Base-by-base conservation (phyloP, 2,888 invertebrate genomes). In the Dexiosoma caninum region DNA sequence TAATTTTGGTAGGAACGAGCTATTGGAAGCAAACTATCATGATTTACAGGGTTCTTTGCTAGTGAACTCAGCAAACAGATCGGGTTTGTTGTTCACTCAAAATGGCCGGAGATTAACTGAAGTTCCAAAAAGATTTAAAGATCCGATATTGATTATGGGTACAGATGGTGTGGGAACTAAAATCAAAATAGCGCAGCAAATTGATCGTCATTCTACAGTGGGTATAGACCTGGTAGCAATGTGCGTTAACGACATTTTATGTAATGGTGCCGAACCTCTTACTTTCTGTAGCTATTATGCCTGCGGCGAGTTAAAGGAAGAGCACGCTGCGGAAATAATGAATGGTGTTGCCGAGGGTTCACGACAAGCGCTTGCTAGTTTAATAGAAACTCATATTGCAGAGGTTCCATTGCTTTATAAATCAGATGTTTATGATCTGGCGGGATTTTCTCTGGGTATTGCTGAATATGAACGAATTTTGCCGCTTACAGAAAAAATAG, bases 81-180 rank as follows among this genome's bases (percentile, higher is more conserved):
- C 87, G 51, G 87, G 83, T 72, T 85, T 70, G 51, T 83, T 86
- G 83, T 83, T 55, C 78, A 87, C 83, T 66, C 85, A 55, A 32
- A 78, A 75, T 80, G 89, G 81, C 82, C 91, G 51, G 84, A 88
- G 86, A 86, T 90, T 90, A 6, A 89, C 86, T 0, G 85, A 86
- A 3, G 77, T 90, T 2, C 88, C 90, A 62, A 88, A 90, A 0
- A 85, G 82, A 0, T 92, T 89, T 84, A 91, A 91, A 67, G 96
- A 98, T 89, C 97, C 98, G 0, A 92, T 98, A 23, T 91, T 99
- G 0, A 96, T 99, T 0, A 94, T 98, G 46, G 98, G 98, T 0
- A 96, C 98, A 0, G 98, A 98, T 91, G 99, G 99, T n/a, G 98
- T 99, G 16, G 99, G 99, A 62, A 98, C 98, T 0, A 99, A 99